Base-by-base conservation (phyloP, 2,888 invertebrate genomes). In the Papilio demoleus region DNA sequence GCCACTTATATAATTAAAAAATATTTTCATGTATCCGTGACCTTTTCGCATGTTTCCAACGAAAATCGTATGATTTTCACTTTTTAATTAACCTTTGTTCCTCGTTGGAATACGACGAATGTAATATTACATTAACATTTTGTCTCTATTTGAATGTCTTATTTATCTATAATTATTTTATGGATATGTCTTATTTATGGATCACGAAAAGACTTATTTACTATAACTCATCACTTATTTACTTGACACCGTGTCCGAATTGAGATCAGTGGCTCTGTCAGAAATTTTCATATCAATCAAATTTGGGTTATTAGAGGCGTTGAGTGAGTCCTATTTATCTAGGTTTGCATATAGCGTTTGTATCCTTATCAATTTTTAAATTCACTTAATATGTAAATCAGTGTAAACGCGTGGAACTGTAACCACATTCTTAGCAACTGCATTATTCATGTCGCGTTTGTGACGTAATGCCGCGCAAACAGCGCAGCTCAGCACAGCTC, bases 381-480 rank as follows among this genome's bases (percentile, higher is more conserved):
- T 53, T 31, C 53, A 31, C n/a, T 31, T 31, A 53, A n/a, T 27
- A 31, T 53, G 53, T 17, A 53, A 31, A 31, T 31, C 2, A 17
- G 8, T 27, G 50, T 53, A 53, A 53, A 53, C 53, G 53, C n/a
- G 53, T 53, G 53, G 31, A 53, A n/a, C 27, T 53, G 53, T 31
- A 24, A 53, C 53, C 31, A 12, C 31, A 17, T 27, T 31, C n/a
- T 27, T 31, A 53, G n/a, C 27, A 14, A 9, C 9, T 53, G 17
- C 31, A 56, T 56, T 56, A 56, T 56, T 56, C 53, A 56, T 31
- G 53, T n/a, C 31, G 53, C 53, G 53, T 56, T n/a, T 31, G 53
- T 24, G 17, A 17, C n/a, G 31, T 31, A 31, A 56, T 17, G 9
- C 31, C 31, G 53, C 9, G 53, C 53, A 31, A 56, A 56, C 53